These are phyloP conservation scores for Dichetophora obliterata DNA, from an alignment of 2,888 invertebrate species.

Conservation along the genomic window DNA sequence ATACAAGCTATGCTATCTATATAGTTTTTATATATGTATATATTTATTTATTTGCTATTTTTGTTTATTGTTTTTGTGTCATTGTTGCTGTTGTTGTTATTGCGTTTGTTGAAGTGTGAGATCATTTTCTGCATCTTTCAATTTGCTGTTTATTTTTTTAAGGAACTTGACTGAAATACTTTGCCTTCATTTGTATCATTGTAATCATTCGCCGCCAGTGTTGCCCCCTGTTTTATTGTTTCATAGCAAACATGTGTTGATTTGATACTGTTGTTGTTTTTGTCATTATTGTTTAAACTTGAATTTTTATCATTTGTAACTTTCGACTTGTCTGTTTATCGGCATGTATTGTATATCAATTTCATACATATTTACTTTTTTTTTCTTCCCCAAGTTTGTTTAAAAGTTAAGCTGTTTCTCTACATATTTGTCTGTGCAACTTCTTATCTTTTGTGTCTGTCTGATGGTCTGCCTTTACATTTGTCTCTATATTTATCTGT, in stretches of 20 bases:
- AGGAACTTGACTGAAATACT: neutral
- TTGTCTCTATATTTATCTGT: neutral
- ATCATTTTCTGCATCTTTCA: neutral
- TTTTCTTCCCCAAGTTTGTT: no score
- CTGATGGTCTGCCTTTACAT: neutral
- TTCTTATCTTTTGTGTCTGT: neutral
- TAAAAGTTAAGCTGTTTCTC: neutral
- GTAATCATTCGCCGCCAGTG: neutral
- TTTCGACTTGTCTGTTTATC: neutral
- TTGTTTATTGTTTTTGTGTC: no score
- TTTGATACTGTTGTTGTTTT: neutral
- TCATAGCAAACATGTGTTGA: neutral
- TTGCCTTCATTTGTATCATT: neutral
- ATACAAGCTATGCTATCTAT: no score
- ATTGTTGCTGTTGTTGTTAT: neutral
- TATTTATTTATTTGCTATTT: no score
- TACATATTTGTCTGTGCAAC: neutral
- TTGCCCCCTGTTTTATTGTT: neutral
- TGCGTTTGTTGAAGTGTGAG: neutral
- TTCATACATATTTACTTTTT: neutral
- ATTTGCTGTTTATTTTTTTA: no score
- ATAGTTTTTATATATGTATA: no score
- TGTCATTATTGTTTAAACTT: slow-evolving; percentile 4
- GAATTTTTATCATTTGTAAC: slow-evolving; percentile 7
- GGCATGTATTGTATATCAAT: neutral